Evolutionary conservation across 2,797 vertebrate species (phyloP).

Genomic region (Malacoraja senta): DNA sequence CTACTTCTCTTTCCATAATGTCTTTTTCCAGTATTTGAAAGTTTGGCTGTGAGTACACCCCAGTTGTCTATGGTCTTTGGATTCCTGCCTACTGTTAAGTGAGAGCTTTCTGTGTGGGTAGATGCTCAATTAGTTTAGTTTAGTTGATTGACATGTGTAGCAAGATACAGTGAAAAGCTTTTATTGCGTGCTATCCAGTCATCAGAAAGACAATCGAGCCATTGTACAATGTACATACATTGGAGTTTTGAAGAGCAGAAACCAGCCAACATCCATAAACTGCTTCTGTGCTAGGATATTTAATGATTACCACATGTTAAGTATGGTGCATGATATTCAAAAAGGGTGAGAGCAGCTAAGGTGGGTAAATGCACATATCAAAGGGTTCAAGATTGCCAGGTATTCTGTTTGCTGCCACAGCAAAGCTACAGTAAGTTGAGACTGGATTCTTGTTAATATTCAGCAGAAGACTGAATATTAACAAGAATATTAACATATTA

Average conservation of each 20-base stretch:
- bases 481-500: too few relatives aligned
- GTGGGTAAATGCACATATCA: neutral
- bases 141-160: too few relatives aligned
- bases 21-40: neutral
- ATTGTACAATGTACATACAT: neutral
- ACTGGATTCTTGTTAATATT: neutral
- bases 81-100: neutral
- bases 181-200: too few relatives aligned
- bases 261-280: neutral
- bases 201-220: too few relatives aligned
- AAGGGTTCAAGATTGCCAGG: neutral
- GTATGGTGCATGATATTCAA: neutral
- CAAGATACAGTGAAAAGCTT: too few relatives aligned
- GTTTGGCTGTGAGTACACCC: too few relatives aligned
- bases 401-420: neutral
- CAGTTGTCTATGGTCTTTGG: neutral
- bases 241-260: neutral
- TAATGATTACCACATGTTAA: neutral
- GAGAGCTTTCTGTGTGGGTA: neutral
- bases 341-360: neutral
- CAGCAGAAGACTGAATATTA: neutral
- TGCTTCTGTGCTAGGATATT: neutral
- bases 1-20: neutral
- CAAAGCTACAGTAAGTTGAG: neutral
- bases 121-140: neutral